phyloP scores from a whole-genome alignment of 2,113 vertebrate genomes.

The Pelusios castaneus region DNA sequence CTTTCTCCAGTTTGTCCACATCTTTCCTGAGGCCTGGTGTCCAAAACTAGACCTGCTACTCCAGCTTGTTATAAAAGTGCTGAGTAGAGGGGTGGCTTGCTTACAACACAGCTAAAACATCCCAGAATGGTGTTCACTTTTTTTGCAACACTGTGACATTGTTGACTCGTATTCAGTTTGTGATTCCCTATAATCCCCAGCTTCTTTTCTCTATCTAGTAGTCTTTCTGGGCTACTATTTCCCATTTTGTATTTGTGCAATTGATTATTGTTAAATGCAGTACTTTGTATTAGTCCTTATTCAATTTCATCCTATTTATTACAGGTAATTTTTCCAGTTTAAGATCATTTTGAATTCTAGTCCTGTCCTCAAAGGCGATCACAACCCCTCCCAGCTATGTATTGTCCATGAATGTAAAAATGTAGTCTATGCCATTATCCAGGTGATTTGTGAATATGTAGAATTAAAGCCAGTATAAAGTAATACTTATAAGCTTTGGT shows the following conservation, averaged over 20 bases:
- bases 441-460: not conserved
- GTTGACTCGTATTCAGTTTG: not conserved
- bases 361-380: not conserved
- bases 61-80: not conserved
- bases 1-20: not conserved
- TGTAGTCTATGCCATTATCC: not conserved
- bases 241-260: not conserved
- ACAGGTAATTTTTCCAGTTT: not conserved
- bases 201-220: not conserved
- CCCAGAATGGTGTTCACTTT: not conserved
- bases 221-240: not conserved
- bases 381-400: not conserved
- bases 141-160: not conserved
- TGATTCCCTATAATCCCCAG: not conserved
- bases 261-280: not conserved
- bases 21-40: not conserved
- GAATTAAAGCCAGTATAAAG: not conserved
- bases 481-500: not conserved
- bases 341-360: not conserved
- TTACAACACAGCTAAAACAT: not conserved
- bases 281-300: not conserved
- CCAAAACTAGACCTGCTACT: not conserved
- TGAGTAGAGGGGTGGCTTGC: not conserved
- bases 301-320: not conserved
- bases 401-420: not conserved